Evolutionary conservation across 2,888 invertebrate genomes (phyloP), one percentile per base, ranked within the genome.

Genomic region (Phorcus lineatus): DNA sequence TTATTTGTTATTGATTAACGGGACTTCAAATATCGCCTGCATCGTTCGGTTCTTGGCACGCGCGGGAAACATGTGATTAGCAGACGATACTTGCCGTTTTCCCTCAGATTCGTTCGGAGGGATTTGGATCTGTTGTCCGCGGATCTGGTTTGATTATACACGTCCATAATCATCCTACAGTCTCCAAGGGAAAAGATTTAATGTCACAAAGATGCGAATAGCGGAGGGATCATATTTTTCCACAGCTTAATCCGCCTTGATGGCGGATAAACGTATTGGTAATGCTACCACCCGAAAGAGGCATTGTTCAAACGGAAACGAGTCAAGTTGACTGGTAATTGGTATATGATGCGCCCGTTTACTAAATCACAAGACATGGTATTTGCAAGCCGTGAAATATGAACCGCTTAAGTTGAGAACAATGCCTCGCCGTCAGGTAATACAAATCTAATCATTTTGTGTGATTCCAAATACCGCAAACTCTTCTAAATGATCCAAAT

Each of bases 61-160:
- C 70, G 70, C 28, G 70, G 70, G 70, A 70, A 70, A 36, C 70
- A 11, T 70, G 40, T 70, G 70, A 70, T 70, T 70, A 70, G 70
- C 70, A 70, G 70, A 70, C 70, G 70, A 70, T 70, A 70, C 70
- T 40, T 70, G 36, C 31, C 36, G 36, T 70, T 70, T 70, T 70
- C 70, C 36, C n/a, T 70, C 70, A 36, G 70, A 70, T 70, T 70
- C 40, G 70, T 70, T 36, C 19, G 40, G 70, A 19, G 36, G 70
- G 70, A 70, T 70, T 70, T 40, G 19, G 70, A 70, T 40, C 70
- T 36, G 31, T 70, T 19, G 36, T 70, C 31, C 70, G 16, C 70
- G 70, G 19, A 28, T 70, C 31, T 70, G 36, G 70, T 70, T 53
- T 76, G 76, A 76, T 76, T 76, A 76, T 55, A 76, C 54, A 52